phyloP scores from a whole-genome alignment of 2,888 invertebrate genomes.

The Chymomyza amoena region DNA sequence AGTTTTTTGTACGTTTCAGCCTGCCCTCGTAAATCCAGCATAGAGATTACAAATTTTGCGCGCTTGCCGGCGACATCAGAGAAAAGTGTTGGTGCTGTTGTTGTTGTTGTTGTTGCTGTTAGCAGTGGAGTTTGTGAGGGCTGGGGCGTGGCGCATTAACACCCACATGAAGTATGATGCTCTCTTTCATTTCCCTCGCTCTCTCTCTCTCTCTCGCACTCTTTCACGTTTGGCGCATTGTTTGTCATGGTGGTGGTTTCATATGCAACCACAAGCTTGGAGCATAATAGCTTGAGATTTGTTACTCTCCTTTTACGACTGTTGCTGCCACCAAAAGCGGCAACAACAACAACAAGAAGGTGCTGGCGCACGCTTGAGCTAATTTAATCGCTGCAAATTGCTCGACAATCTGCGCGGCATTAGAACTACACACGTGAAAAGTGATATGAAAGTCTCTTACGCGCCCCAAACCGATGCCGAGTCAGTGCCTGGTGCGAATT shows the following conservation, averaged over 20 bases:
- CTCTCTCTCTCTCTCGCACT: constrained; percentile 26
- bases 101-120: constrained; percentile 8
- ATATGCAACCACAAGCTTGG: constrained; percentile 60
- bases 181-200: constrained; percentile 5
- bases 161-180: constrained; percentile 51
- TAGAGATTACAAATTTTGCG: constrained; percentile 64
- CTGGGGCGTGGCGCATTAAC: constrained; percentile 61
- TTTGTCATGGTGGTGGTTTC: constrained; percentile 56
- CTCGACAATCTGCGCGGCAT: constrained; percentile 77
- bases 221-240: constrained; percentile 10
- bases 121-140: constrained; percentile 24
- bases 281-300: constrained; percentile 30
- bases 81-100: constrained; percentile 38
- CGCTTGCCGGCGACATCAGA: constrained; percentile 43
- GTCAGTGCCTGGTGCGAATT: constrained; percentile 50
- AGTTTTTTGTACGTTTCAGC: too few species aligned
- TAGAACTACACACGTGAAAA: constrained; percentile 67
- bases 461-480: too few species aligned
- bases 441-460: constrained; percentile 30
- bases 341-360: constrained; percentile 30
- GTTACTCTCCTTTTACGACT: constrained; percentile 12
- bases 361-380: constrained; percentile 68
- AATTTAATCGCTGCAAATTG: constrained; percentile 79
- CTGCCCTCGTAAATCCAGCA: constrained; percentile 36
- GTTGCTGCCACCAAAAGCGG: background rate